A percentile compares a stretch with the other conserved stretches of the same genome.
Evolutionary conservation across 2,113 vertebrate genomes (phyloP).

Genomic region (Casuarius casuarius): DNA sequence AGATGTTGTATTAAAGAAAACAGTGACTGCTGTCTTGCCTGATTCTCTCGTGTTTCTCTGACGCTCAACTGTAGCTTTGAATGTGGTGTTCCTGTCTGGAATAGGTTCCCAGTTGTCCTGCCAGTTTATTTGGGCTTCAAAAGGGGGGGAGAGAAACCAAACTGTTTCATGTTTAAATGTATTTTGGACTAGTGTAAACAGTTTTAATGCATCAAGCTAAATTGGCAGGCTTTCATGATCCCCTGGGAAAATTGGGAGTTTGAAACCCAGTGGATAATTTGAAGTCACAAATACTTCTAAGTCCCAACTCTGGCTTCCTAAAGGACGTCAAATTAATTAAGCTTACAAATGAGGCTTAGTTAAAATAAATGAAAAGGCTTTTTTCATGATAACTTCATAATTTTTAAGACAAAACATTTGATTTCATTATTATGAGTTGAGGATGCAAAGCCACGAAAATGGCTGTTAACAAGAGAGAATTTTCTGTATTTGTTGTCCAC

Average conservation of each 20-base stretch:
- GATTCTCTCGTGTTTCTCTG: not conserved
- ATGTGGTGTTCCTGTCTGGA: not conserved
- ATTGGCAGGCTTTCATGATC: constrained; percentile 31
- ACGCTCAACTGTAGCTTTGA: not conserved
- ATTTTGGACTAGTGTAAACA: constrained; percentile 50
- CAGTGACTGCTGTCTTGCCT: not conserved
- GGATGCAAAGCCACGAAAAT: not conserved
- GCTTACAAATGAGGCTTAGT: constrained; percentile 27
- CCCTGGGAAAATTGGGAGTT: constrained; percentile 46
- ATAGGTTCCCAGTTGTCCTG: not conserved
- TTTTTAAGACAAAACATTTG: not conserved
- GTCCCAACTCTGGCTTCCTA: not conserved
- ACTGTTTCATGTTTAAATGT: not conserved
- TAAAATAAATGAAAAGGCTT: constrained; percentile 9
- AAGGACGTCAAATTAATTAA: constrained; percentile 24
- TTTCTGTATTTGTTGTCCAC: not conserved
- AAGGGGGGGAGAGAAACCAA: not conserved
- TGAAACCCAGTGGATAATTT: constrained; percentile 33
- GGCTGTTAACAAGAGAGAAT: not conserved
- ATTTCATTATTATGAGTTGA: constrained; percentile 3
- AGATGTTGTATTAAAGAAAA: not conserved
- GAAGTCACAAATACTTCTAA: constrained; percentile 29
- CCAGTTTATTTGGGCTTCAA: not conserved
- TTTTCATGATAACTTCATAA: not conserved
- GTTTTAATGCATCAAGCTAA: constrained; percentile 36